Base-by-base conservation (phyloP, 2,888 invertebrate species). In the Trichacis sp. region DNA sequence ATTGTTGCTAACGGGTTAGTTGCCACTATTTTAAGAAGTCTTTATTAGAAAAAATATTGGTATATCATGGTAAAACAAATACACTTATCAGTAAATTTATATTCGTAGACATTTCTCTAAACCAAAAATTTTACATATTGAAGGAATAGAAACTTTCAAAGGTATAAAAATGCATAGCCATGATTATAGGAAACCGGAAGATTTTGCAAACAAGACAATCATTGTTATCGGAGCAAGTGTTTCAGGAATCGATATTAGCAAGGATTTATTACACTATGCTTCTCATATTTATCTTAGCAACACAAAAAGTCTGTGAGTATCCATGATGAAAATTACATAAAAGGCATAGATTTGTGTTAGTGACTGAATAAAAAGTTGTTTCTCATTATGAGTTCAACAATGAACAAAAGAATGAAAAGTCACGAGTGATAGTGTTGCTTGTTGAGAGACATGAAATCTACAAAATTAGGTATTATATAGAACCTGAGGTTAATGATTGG, bases 151-250 rank as follows among this genome's bases (percentile, higher is more conserved):
- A 1, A 77, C 73, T 9, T 87, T 88, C 83, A 53, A 85, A 77
- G 93, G 93, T 1, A 84, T 85, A 53, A 78, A 89, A 48, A 84
- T 91, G 14, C 94, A 94, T 84, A 93, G 93, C 70, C 92, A 93
- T 76, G 87, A 90, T 70, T 94, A 93, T 81, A 87, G 92, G 73
- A 87, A 86, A 4, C 89, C 92, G 0, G 88, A 89, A 45, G 75
- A 79, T 1, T 93, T 87, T 80, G 77, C 78, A 11, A 87, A 87
- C 20, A 87, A 89, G 48, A 86, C 82, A 1, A 91, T 93, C 0
- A 85, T 92, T 0, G 79, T 93, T 0, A 84, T 94, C 0, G 94
- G 94, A 1, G 91, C 91, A 0, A 90, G 90, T 0, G 88, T 91
- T 6, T 93, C 93, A 0, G 94, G 93, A 0, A 81, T 90, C 29